These are phyloP conservation scores for Diachrysia chrysitis DNA, from an alignment of 2,888 invertebrate genomes.

Conservation along the genomic window DNA sequence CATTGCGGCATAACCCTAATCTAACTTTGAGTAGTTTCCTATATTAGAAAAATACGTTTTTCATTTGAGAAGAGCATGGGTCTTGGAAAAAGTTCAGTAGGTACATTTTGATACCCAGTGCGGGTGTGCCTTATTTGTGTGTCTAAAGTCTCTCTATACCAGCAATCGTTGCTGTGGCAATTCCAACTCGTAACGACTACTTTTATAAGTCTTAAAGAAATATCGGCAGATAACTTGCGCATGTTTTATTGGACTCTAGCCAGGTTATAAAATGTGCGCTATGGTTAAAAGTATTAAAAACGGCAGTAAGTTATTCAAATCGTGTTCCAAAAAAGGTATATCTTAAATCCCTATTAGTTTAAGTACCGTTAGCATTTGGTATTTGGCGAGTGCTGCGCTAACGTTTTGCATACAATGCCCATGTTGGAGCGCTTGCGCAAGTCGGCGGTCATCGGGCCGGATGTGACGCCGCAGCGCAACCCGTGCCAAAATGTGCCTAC, in stretches of 20 bases:
- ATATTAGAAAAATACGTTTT: background rate
- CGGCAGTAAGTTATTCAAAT: background rate
- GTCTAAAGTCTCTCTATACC: too few species aligned
- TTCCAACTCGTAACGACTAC: too few species aligned
- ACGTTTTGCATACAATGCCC: conserved; percentile 88
- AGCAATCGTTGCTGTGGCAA: too few species aligned
- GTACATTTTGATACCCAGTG: too few species aligned
- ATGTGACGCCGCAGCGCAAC: conserved; percentile 78
- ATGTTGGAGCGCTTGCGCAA: conserved; percentile 84
- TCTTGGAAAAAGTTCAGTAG: background rate
- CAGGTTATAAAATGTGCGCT: too few species aligned
- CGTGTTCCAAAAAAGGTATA: conserved; percentile 13
- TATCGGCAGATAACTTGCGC: too few species aligned
- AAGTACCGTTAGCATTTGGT: conserved; percentile 74
- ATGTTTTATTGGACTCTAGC: too few species aligned
- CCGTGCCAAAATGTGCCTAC: conserved; percentile 74
- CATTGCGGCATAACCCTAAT: background rate
- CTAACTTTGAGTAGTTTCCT: background rate
- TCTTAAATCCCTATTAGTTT: conserved; percentile 52
- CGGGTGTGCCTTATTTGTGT: too few species aligned
- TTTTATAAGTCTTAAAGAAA: background rate
- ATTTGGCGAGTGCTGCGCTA: conserved; percentile 77
- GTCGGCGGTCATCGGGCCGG: conserved; percentile 80
- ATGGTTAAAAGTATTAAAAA: background rate
- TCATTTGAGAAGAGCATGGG: background rate